A percentile compares a stretch with the other conserved stretches of the same genome.
Evolutionary conservation across 2,113 vertebrate genomes (phyloP).

Genomic region (Protobothrops mucrosquamatus): DNA sequence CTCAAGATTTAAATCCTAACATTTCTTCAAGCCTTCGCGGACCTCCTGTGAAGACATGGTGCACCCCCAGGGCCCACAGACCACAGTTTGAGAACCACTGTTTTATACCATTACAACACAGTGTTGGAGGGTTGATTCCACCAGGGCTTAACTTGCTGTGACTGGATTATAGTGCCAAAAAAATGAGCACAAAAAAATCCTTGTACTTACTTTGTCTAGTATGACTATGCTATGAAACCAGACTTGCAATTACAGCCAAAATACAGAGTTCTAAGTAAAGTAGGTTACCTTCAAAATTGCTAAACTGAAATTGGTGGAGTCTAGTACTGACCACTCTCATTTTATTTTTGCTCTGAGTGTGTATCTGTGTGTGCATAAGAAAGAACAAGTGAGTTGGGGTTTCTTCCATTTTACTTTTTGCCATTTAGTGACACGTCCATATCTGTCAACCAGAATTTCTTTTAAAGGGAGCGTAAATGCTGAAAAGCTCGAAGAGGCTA

Average conservation of each 20-base stretch:
- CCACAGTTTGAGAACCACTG: no score
- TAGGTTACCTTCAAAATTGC: not conserved
- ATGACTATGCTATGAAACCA: not conserved
- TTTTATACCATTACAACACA: not conserved
- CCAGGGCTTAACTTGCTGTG: not conserved
- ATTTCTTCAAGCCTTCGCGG: not conserved
- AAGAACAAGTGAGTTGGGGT: not conserved
- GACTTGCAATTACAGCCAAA: not conserved
- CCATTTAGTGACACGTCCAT: not conserved
- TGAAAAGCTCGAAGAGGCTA: not conserved
- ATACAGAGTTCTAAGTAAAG: not conserved
- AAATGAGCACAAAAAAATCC: not conserved
- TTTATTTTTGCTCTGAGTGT: not conserved
- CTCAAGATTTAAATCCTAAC: not conserved
- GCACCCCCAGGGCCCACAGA: no score
- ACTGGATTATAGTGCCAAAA: not conserved
- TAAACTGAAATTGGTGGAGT: not conserved
- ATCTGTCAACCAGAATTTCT: not conserved
- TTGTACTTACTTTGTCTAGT: not conserved
- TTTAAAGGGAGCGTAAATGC: not conserved
- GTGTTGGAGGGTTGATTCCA: not conserved
- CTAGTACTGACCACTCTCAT: not conserved
- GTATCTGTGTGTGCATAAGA: not conserved
- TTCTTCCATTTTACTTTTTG: not conserved
- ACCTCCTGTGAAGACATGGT: no score